These are phyloP conservation scores for Caenorhabditis sp. DNA, from an alignment of 2,888 invertebrate species.

Conservation along the genomic window DNA sequence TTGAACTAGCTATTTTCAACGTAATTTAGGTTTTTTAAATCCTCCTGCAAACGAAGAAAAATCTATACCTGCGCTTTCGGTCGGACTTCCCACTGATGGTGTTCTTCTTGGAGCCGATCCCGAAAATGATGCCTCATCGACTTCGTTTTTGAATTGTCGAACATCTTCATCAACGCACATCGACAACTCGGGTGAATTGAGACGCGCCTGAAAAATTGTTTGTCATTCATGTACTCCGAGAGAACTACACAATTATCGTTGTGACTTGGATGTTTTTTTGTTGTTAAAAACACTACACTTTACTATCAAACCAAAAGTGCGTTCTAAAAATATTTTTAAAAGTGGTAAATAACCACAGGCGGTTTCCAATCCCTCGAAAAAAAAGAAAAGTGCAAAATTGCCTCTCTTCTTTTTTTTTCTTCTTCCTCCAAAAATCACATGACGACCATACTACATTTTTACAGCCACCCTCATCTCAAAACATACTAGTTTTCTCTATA, in stretches of 20 bases:
- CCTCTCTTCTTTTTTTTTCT: background rate
- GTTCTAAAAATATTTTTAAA: constrained; percentile 1
- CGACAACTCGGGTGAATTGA: constrained; percentile 63
- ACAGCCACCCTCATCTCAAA: background rate
- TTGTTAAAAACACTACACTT: too few relatives aligned
- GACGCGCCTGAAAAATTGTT: constrained; percentile 55
- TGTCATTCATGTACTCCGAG: background rate
- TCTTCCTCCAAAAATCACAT: background rate
- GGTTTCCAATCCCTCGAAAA: background rate
- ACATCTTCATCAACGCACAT: constrained; percentile 60
- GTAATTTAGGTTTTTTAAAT: too few relatives aligned
- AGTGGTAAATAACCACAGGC: background rate
- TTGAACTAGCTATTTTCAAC: too few relatives aligned
- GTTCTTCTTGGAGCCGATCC: constrained; percentile 29
- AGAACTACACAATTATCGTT: too few relatives aligned
- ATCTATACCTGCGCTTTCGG: constrained; percentile 43
- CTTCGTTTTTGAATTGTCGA: constrained; percentile 50
- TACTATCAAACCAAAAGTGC: too few relatives aligned
- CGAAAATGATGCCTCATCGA: constrained; percentile 42
- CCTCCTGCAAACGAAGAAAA: too few relatives aligned
- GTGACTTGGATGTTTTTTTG: too few relatives aligned
- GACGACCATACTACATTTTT: background rate
- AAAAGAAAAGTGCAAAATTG: background rate
- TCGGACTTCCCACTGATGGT: constrained; percentile 39
- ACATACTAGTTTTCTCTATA: background rate